Base-by-base conservation (phyloP, 2,888 invertebrate species). In the Drosophila anceps region DNA sequence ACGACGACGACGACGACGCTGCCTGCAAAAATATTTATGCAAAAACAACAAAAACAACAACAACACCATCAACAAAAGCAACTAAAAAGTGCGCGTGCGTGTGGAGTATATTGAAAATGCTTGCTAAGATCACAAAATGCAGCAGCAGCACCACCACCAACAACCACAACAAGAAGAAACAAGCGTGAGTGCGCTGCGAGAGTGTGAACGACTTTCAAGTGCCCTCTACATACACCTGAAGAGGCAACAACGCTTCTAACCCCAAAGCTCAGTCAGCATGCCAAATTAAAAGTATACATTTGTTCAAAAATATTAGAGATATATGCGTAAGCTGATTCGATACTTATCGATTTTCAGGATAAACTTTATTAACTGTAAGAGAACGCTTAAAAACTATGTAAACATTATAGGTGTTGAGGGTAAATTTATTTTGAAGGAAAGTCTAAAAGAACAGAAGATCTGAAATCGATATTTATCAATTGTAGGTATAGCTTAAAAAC, bases 21-120 rank as follows among this genome's bases (percentile, higher is more conserved):
- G 86, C 74, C 84, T 75, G 81, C 66, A 72, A 76, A 88, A 80
- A 88, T 88, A 88, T 90, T 81, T 88, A 91, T 91, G 90, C 89
- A 91, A 84, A 91, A 90, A 70, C 61, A 72, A 69, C 77, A 67
- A 66, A 6, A 53, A 60, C 48, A 68, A 62, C 62, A 76, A 76
- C 76, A 66, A 18, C 33, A 59, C 55, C 61, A 73, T 70, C 70
- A 72, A 71, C 63, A 66, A 64, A 58, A 46, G 41, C 48, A 70
- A 72, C 74, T 73, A 67, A 73, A 73, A 73, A 73, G 81, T 82
- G 58, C 76, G 70, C 85, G 79, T 85, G 80, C 81, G 81, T 85
- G 76, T 59, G 73, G 68, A 61, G 73, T 57, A 60, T 48, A 58
- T 68, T 73, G 64, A 77, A 76, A 65, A 76, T 65, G 63, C 79